These are phyloP conservation scores for Campylomormyrus tamandua DNA, from an alignment of 2,113 vertebrate species.

Conservation along the genomic window DNA sequence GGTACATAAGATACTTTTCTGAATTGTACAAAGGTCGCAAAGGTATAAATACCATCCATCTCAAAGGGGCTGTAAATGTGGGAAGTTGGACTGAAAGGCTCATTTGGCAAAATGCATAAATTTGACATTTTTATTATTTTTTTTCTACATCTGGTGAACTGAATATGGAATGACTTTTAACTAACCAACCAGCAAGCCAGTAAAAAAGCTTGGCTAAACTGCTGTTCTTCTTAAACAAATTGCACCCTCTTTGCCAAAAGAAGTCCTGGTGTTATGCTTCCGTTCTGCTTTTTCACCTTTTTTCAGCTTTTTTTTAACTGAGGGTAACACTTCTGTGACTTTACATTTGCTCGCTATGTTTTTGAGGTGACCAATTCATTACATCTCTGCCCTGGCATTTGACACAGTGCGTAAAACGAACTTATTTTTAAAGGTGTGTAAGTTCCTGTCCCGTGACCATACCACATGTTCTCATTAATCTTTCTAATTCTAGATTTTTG, in stretches of 20 bases:
- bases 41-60: not conserved
- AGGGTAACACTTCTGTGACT: not conserved
- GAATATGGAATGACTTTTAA: not conserved
- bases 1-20: too few relatives aligned
- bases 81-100: too few relatives aligned
- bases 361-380: not conserved
- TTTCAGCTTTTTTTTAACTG: not conserved
- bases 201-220: not conserved
- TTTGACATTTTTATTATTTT: too few relatives aligned
- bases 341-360: not conserved
- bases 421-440: not conserved
- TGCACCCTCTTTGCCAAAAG: not conserved
- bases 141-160: not conserved
- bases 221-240: not conserved
- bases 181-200: not conserved
- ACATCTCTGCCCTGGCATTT: not conserved
- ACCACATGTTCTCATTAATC: too few relatives aligned
- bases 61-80: not conserved
- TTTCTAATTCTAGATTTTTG: too few relatives aligned
- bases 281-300: not conserved
- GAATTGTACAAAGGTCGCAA: not conserved
- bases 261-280: not conserved
- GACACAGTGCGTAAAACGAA: not conserved
- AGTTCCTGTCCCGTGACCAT: too few relatives aligned
- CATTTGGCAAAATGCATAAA: too few relatives aligned